phyloP scores from a whole-genome alignment of 2,888 invertebrate species.

The Phoenoteleia sp. region DNA sequence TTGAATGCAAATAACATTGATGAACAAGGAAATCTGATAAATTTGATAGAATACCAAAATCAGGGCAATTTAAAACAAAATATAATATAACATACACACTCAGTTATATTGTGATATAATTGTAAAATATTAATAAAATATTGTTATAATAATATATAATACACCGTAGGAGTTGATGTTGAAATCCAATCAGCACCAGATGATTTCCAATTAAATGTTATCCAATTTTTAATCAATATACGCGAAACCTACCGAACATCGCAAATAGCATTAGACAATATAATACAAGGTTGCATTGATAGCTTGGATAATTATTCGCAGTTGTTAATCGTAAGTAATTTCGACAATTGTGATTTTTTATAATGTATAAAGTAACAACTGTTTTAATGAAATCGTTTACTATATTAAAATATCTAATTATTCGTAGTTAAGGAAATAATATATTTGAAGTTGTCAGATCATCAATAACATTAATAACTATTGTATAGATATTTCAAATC shows the following conservation, averaged over 20 bases:
- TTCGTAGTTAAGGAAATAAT: too few relatives aligned
- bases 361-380: background rate
- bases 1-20: background rate
- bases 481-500: too few relatives aligned
- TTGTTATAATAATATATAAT: too few relatives aligned
- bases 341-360: too few relatives aligned
- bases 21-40: background rate
- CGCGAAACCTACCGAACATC: conserved; percentile 12
- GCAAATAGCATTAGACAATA: background rate
- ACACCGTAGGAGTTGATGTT: too few relatives aligned
- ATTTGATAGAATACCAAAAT: background rate
- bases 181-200: background rate
- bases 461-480: too few relatives aligned
- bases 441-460: too few relatives aligned
- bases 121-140: too few relatives aligned
- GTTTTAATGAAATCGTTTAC: too few relatives aligned
- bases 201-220: background rate
- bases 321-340: background rate
- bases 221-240: background rate
- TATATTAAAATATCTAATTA: too few relatives aligned
- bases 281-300: background rate
- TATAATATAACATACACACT: too few relatives aligned
- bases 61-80: background rate
- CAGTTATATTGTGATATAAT: too few relatives aligned
- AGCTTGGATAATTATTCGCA: background rate